Evolutionary conservation across 2,797 vertebrate genomes (phyloP), one percentile per base, ranked within the genome.

Genomic region (Gymnothorax reevesii): DNA sequence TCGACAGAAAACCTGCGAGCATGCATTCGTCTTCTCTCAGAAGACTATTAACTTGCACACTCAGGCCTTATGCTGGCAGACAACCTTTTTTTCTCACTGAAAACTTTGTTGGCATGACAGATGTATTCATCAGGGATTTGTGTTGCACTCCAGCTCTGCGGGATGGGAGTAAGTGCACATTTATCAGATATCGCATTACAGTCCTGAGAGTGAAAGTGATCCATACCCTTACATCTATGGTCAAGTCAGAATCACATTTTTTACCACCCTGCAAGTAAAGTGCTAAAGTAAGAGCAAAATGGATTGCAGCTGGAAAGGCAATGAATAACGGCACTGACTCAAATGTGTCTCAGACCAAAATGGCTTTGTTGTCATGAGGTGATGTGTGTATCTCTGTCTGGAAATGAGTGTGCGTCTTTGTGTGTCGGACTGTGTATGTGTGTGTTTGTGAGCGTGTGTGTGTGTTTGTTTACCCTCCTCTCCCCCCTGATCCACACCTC

Each of bases 101-200:
- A 5, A 52, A 60, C 73, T 85, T 7, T 27, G 57, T 82, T 82
- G 80, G 62, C 79, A 17, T 66, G 85, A 86, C 77, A 82, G 9
- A 82, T 7, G 7, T 20, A 55, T 54, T 22, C 52, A 12, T 80
- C 27, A 60, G 85, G 57, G 52, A 25, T n/a, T 12, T 4, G n/a
- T 59, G 57, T 13, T 17, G n/a, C 12, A n/a, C 0, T 33, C 13
- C 15, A 20, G 27, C 73, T 5, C 33, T 17, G 25, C 17, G 15
- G 4, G 0, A 27, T n/a, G n/a, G 79, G 75, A 42, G 49, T 25
- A 75, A 33, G 54, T 15, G 5, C 12, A 22, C 25, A 62, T 62
- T n/a, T n/a, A 52, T 86, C 27, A 64, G 27, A 62, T 17, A 8
- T 52, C 83, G 22, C 57, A 52, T 84, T 84, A 69, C 17, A 22